phyloP scores from a whole-genome alignment of 1,140 invertebrate species.

The Tetramorium simillimum region DNA sequence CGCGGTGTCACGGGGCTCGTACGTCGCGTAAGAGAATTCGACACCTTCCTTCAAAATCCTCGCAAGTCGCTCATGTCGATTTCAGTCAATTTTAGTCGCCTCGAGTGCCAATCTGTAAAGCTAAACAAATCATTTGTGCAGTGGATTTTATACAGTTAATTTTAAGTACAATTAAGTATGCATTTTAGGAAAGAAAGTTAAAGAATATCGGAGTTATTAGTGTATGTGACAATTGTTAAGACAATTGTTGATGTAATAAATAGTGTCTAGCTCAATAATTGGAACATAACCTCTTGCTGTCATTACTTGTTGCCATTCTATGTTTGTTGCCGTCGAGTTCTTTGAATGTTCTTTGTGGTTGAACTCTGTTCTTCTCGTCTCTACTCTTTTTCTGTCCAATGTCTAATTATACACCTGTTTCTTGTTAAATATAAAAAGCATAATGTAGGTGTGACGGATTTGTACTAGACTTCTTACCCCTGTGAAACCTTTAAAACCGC shows the following conservation, averaged over 20 bases:
- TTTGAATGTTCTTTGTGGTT: background rate
- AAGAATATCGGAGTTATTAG: background rate
- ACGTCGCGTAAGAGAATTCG: background rate
- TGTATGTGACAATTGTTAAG: background rate
- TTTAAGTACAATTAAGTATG: background rate
- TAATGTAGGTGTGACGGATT: background rate
- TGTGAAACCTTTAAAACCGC: background rate
- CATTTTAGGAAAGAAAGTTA: background rate
- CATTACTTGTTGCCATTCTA: background rate
- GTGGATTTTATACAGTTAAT: background rate
- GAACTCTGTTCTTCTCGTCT: background rate
- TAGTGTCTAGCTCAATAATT: background rate
- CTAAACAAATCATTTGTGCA: background rate
- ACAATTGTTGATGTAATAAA: no score
- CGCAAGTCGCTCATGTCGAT: background rate
- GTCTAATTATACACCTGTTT: background rate
- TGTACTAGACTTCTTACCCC: background rate
- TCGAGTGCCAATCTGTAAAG: background rate
- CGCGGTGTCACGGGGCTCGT: background rate
- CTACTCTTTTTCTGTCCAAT: background rate
- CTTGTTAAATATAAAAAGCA: background rate
- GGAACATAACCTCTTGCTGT: background rate
- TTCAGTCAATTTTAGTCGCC: background rate
- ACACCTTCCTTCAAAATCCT: background rate
- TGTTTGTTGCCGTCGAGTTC: no score